Evolutionary conservation across 1,140 invertebrate species (phyloP).

Genomic region (Cataglyphis hispanica): DNA sequence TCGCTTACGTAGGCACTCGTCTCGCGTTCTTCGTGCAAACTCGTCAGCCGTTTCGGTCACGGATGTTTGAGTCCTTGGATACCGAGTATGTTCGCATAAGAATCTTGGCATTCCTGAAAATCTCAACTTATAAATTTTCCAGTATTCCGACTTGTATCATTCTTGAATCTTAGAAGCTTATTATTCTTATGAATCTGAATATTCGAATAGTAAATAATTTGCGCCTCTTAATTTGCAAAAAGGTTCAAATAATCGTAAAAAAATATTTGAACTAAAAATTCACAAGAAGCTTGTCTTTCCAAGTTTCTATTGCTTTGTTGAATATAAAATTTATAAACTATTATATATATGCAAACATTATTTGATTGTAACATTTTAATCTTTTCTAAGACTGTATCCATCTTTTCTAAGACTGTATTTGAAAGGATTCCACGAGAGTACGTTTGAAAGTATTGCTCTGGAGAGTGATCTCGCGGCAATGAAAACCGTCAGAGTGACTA

Average conservation of each 20-base stretch:
- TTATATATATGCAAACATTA: not conserved
- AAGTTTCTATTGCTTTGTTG: not conserved
- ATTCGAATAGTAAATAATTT: not conserved
- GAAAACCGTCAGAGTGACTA: not conserved
- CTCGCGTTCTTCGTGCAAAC: constrained; percentile 35
- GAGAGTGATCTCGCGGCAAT: not conserved
- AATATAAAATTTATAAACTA: not conserved
- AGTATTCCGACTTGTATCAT: too few species aligned
- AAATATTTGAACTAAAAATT: not conserved
- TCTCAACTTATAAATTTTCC: not conserved
- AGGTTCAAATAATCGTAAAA: not conserved
- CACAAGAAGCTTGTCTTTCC: not conserved
- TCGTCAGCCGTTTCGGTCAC: constrained; percentile 46
- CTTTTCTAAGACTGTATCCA: not conserved
- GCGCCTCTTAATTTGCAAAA: not conserved
- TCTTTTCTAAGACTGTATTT: not conserved
- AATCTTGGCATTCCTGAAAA: not conserved
- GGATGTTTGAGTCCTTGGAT: constrained; percentile 51
- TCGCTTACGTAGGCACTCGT: constrained; percentile 45
- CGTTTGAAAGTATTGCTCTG: not conserved
- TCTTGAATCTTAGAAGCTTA: too few species aligned
- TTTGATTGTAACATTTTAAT: not conserved
- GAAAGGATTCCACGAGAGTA: not conserved
- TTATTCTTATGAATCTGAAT: not conserved
- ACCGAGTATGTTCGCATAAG: not conserved